A percentile compares a stretch with the other conserved stretches of the same genome.
Evolutionary conservation across 2,888 invertebrate species (phyloP).

Genomic region (Lomographa bimaculata): DNA sequence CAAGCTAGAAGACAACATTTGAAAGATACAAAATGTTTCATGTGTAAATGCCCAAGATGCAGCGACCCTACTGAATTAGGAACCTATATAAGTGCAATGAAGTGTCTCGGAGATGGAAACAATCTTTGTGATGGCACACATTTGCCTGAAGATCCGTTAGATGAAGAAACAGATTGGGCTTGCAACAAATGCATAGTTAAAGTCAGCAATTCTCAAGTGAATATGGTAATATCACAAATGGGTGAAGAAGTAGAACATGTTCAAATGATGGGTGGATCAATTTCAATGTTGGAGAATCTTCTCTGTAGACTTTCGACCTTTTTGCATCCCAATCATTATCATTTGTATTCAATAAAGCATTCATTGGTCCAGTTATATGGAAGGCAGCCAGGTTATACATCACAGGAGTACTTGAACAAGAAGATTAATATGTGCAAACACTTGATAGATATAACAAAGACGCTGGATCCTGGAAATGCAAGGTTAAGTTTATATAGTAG

Average conservation of each 20-base stretch:
- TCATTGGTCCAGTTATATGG: constrained; percentile 92
- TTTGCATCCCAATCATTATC: constrained; percentile 93
- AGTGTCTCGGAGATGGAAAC: constrained; percentile 85
- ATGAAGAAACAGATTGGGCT: constrained; percentile 89
- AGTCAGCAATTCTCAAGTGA: constrained; percentile 86
- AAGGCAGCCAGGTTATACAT: constrained; percentile 85
- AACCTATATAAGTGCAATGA: constrained; percentile 88
- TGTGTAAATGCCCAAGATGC: constrained; percentile 89
- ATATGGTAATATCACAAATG: constrained; percentile 87
- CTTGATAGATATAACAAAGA: constrained; percentile 84
- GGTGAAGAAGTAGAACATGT: constrained; percentile 89
- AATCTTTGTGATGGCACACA: constrained; percentile 87
- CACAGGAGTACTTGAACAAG: constrained; percentile 83
- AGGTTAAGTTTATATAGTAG: constrained; percentile 89
- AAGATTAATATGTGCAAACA: constrained; percentile 88
- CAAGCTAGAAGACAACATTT: constrained; percentile 91
- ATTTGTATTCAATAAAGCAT: constrained; percentile 91
- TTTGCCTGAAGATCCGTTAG: constrained; percentile 87
- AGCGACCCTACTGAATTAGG: constrained; percentile 91
- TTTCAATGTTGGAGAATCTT: constrained; percentile 85
- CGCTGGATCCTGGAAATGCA: constrained; percentile 88
- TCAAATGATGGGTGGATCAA: constrained; percentile 84
- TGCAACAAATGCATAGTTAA: constrained; percentile 88
- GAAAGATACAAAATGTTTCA: constrained; percentile 90
- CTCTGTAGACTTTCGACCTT: constrained; percentile 88